Evolutionary conservation across 2,113 vertebrate genomes (phyloP).

Genomic region (Pelvicachromis taeniatus): DNA sequence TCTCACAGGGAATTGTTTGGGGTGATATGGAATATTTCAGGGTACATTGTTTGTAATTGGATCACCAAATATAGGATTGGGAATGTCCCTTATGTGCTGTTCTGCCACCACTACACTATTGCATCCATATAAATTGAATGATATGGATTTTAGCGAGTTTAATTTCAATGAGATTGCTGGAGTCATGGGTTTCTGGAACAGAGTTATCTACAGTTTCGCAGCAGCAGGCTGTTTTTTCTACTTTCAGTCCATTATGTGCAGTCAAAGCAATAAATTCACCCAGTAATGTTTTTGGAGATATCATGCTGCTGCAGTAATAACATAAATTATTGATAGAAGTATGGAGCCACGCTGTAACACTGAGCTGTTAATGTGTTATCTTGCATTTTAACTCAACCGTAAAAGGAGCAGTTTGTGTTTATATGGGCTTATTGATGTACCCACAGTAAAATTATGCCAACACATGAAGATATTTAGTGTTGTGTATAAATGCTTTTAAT

Average conservation of each 20-base stretch:
- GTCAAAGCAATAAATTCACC: constrained; percentile 50
- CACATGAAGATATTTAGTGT: constrained; percentile 17
- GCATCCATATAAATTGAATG: constrained; percentile 43
- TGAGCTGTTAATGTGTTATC: constrained; percentile 49
- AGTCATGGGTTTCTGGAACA: constrained; percentile 19
- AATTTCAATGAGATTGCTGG: constrained; percentile 33
- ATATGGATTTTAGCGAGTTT: constrained; percentile 49
- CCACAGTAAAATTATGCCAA: neutral
- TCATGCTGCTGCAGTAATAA: constrained; percentile 49
- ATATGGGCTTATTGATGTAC: constrained; percentile 9
- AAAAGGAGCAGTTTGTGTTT: constrained; percentile 11
- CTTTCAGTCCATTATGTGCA: constrained; percentile 46
- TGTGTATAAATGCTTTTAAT: constrained; percentile 19
- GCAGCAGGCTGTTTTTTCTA: constrained; percentile 13
- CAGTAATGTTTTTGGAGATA: constrained; percentile 53
- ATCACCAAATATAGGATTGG: constrained; percentile 30
- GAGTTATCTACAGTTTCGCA: constrained; percentile 47
- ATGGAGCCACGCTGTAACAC: constrained; percentile 32
- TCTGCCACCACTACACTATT: neutral
- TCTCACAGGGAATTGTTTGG: constrained; percentile 23
- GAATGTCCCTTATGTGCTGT: constrained; percentile 16
- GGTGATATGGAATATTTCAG: constrained; percentile 43
- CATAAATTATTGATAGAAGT: constrained; percentile 60
- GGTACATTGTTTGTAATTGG: constrained; percentile 49
- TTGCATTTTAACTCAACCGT: constrained; percentile 41